Base-by-base conservation (phyloP, 2,888 invertebrate genomes). In the Mythimna lalbum region DNA sequence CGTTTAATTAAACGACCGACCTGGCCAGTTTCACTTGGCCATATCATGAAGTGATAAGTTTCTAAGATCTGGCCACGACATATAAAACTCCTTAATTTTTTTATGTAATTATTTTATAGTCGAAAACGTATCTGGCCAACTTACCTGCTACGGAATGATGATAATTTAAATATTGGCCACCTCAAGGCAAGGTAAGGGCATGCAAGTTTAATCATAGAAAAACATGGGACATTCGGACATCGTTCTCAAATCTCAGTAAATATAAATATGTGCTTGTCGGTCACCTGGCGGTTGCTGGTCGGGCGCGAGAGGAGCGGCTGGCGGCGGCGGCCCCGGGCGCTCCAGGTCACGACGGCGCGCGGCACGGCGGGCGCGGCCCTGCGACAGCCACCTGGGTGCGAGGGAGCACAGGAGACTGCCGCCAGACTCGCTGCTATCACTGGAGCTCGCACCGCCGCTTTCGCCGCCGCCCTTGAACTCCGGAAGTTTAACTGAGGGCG, bases 361-460 rank as follows among this genome's bases (percentile, higher is more conserved):
- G 53, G 73, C 81, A 6, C 87, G 81, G 31, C 85, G 76, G 31
- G 74, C 78, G 33, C 87, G 88, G 60, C 87, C 80, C 62, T 79
- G 90, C 60, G 91, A 87, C 76, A 94, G 88, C 95, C 95, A 95
- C 80, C 91, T 90, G 66, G 94, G 93, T 75, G 94, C 93, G 78
- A 93, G 88, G 76, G 93, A 87, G 86, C 94, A 93, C 85, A 95
- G 86, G 88, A 92, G 84, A 77, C 92, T 89, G 80, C 92, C 90
- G 62, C 90, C 91, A 19, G 92, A 92, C 81, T 92, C 93, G 63
- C 92, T 92, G 81, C 94, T 92, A 81, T 89, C 90, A 78, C 94
- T 93, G 72, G 91, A 91, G 78, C 86, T 88, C 64, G 83, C 85
- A 66, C 60, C 73, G 19, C 63, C 69, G 31, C 65, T 63, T 27